Evolutionary conservation across 2,888 invertebrate species (phyloP).

Genomic region (Brachyopa scutellaris): DNA sequence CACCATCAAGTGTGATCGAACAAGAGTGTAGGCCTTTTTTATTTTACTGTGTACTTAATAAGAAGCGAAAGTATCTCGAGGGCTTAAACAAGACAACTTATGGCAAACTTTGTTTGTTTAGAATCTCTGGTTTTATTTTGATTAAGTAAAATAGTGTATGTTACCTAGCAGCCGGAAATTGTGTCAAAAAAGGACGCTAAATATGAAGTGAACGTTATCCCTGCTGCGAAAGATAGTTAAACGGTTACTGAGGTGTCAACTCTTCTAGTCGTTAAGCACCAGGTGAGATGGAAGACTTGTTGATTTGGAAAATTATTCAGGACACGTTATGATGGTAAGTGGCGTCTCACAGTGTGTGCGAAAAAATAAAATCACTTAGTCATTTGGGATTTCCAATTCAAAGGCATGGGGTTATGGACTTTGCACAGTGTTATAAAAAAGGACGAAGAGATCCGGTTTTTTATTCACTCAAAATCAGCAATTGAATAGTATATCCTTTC

Average conservation of each 20-base stretch:
- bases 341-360: background rate
- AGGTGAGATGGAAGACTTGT: slow-evolving; percentile 33
- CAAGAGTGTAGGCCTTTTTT: slow-evolving; percentile 12
- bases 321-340: background rate
- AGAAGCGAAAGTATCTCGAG: background rate
- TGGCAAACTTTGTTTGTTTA: background rate
- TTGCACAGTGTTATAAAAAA: too few relatives aligned
- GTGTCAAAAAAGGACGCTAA: background rate
- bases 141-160: background rate
- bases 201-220: background rate
- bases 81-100: slow-evolving; percentile 2
- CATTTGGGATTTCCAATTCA: too few relatives aligned
- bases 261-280: background rate
- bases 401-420: too few relatives aligned
- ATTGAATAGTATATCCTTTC: too few relatives aligned
- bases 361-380: background rate
- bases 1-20: background rate
- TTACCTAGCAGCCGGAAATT: background rate
- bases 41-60: slow-evolving; percentile 19
- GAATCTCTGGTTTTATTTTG: slow-evolving; percentile 11
- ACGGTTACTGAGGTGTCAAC: slow-evolving; percentile 8
- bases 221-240: slow-evolving; percentile 2
- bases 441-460: too few relatives aligned
- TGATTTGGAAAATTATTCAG: slow-evolving; percentile 19
- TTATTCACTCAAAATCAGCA: too few relatives aligned